Evolutionary conservation across 2,113 vertebrate genomes (phyloP).

Genomic region (Epinephelus cyanopodus): DNA sequence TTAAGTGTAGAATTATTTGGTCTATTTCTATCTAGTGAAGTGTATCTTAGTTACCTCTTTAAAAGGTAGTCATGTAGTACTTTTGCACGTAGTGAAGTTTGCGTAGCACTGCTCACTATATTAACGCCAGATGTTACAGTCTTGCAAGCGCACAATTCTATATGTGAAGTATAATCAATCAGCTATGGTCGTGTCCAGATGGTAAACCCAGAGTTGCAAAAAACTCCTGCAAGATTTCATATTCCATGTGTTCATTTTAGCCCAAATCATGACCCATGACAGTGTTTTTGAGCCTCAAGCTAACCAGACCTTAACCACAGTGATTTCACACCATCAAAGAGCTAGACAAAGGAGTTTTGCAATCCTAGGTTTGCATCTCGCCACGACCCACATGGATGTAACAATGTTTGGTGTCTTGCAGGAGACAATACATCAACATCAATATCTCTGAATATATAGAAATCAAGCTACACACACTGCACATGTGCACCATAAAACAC

Average conservation of each 20-base stretch:
- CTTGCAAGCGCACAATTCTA: background rate
- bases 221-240: no score
- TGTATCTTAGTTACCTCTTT: conserved; percentile 16
- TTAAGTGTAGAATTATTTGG: background rate
- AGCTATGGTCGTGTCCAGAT: background rate
- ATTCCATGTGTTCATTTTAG: no score
- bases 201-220: no score
- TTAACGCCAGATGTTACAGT: conserved; percentile 14
- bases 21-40: conserved; percentile 7
- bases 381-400: background rate
- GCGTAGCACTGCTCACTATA: conserved; percentile 1
- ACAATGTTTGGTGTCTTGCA: background rate
- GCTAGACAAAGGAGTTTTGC: no score
- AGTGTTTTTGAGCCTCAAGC: no score
- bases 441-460: conserved; percentile 12
- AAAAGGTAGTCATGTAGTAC: conserved; percentile 20
- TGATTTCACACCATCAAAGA: no score
- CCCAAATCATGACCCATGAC: no score
- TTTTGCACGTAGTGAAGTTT: conserved; percentile 16
- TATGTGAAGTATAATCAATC: background rate
- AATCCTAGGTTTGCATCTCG: no score
- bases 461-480: background rate
- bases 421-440: conserved; percentile 6
- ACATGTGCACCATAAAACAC: conserved; percentile 13
- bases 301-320: no score